phyloP scores from a whole-genome alignment of 2,797 vertebrate genomes.

The Pelodytes ibericus region DNA sequence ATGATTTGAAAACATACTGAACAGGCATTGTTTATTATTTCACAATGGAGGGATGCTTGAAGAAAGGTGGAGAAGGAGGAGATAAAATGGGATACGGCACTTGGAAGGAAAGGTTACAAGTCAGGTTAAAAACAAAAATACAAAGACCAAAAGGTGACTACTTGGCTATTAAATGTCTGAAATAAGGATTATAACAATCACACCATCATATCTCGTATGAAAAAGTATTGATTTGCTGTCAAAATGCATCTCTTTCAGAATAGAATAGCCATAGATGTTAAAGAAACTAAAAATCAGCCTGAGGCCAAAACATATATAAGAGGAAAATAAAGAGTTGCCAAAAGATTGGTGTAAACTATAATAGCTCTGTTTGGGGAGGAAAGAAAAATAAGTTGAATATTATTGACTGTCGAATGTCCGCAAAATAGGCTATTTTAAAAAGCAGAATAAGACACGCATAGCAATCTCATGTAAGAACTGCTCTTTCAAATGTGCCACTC shows the following conservation, averaged over 20 bases:
- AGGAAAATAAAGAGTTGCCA: slow-evolving; percentile 66
- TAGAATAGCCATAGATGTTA: slow-evolving; percentile 69
- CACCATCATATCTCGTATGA: slow-evolving; percentile 81
- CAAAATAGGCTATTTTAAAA: slow-evolving; percentile 60
- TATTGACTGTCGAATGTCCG: slow-evolving; percentile 49
- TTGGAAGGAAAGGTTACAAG: slow-evolving; percentile 74
- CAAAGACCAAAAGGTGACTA: slow-evolving; percentile 63
- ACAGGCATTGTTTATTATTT: too few relatives aligned
- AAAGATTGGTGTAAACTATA: slow-evolving; percentile 64
- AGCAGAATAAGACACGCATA: slow-evolving; percentile 27
- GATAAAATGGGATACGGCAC: slow-evolving; percentile 35
- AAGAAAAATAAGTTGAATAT: slow-evolving; percentile 35
- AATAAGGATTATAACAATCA: slow-evolving; percentile 82
- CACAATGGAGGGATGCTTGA: too few relatives aligned
- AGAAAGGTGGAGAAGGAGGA: too few relatives aligned
- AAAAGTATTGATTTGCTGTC: slow-evolving; percentile 94
- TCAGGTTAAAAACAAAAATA: slow-evolving; percentile 72
- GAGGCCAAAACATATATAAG: slow-evolving; percentile 69
- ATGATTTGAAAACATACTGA: too few relatives aligned
- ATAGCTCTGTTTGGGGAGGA: slow-evolving; percentile 60
- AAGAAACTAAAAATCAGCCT: slow-evolving; percentile 68
- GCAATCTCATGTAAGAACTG: too few relatives aligned
- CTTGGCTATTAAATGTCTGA: slow-evolving; percentile 74
- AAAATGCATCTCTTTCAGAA: slow-evolving; percentile 83
- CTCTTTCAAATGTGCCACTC: background rate